Base-by-base conservation (phyloP, 2,888 invertebrate genomes). In the Lithophane semibrunnea region DNA sequence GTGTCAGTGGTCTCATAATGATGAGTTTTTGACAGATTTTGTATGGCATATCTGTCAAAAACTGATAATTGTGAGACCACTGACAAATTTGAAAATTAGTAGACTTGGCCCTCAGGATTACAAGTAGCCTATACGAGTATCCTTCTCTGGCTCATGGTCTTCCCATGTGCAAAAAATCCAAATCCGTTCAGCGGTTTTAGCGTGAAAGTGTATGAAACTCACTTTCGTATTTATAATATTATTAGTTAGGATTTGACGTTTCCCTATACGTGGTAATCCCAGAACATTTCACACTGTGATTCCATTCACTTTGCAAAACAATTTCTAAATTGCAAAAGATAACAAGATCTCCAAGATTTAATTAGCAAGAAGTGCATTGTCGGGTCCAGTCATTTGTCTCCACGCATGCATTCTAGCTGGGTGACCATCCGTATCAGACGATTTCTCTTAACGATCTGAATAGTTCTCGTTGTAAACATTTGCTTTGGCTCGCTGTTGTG, bases 401-500 rank as follows among this genome's bases (percentile, higher is more conserved):
- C 80, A 88, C 86, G 83, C 88, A 87, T 89, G 91, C 94, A 94
- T 95, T 93, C 93, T 92, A 79, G 47, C 80, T 86, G 90, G 82
- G 88, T 92, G 93, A 90, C 94, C 94, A 92, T 92, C 92, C 94
- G 88, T 92, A 90, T 90, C 92, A 83, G 72, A 80, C 80, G 93
- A 92, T 95, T 94, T 95, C 94, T 92, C 93, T 89, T 83, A 82
- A 88, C 88, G 86, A 91, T 91, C 90, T 91, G 83, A 90, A 89
- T 89, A 87, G 75, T 79, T 85, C 82, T 85, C 79, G 80, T 81
- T 83, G 77, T 72, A 81, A 78, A 75, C 85, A 88, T 87, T 88
- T 86, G 75, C 72, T 83, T 75, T 77, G 81, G 66, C 52, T 88
- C 69, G 80, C 86, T 86, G 79, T 66, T 88, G 86, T 90, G 89